Base-by-base conservation (phyloP, 2,797 vertebrate genomes). In the Helarctos malayanus region DNA sequence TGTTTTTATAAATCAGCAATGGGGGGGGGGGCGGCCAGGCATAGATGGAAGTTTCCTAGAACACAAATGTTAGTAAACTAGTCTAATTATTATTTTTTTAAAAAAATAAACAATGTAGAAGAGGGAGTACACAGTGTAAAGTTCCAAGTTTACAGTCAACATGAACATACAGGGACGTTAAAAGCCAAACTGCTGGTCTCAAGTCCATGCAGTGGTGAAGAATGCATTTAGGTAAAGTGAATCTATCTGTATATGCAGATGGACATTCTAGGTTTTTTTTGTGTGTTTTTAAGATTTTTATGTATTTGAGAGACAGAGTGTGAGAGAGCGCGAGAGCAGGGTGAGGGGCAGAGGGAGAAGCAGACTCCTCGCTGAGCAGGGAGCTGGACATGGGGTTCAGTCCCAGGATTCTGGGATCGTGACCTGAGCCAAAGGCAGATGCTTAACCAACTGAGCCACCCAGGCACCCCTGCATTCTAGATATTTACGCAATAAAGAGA, bases 1-100 rank as follows among this genome's bases (percentile, higher is more conserved):
- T 88, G 32, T 35, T 87, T 81, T 96, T 75, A 45, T 79, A 89
- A 95, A 65, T 83, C 19, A 79, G 59, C 10, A 57, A 23, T 89
- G 35, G 45, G 18, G 69, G 69, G 69, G 41, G 63, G 8, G 38
- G 47, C 95, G 14, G 3, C 47, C 13, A 86, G 57, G 32, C 27
- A 52, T 27, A 69, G 57, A 23, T 88, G 63, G 41, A 38, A 7
- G 75, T 80, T 91, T 96, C 49, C 79, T 56, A 68, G 91, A 56
- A 65, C 71, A 52, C n/a, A 88, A 73, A 81, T 47, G 21, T 85
- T 29, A 68, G 18, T 94, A 69, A 69, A 45, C 13, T 76, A 83
- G 35, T 35, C 16, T 61, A 29, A 35, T 81, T 73, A 32, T 83
- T 85, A 59, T 81, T 90, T 86, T 54, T 71, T n/a, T 3, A 4